Conservation (phyloP, 2,797 vertebrate genomes). For the Ceryle rudis region DNA sequence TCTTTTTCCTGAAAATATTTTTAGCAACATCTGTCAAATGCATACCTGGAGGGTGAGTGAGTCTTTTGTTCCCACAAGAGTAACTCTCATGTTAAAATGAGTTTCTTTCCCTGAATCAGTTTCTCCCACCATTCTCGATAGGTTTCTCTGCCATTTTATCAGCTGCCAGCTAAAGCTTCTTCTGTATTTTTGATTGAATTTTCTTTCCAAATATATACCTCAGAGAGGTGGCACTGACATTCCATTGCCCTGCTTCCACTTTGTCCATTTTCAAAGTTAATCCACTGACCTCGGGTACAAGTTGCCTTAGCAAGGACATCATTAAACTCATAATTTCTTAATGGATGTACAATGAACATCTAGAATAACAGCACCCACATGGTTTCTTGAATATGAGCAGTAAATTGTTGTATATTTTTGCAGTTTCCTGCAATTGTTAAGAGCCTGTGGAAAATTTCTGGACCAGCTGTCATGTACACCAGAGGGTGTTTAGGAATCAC, state of each 20-base stretch:
- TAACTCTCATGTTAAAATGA: constrained; percentile 31
- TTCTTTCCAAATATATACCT: neutral
- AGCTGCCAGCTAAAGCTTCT: constrained; percentile 24
- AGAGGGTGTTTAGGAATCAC: neutral
- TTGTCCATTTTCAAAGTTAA: constrained; percentile 31
- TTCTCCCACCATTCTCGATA: constrained; percentile 18
- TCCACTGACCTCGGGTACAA: constrained; percentile 18
- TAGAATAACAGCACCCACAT: neutral
- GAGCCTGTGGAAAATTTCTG: neutral
- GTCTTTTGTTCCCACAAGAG: constrained; percentile 44
- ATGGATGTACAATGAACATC: neutral
- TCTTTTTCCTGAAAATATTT: constrained; percentile 14
- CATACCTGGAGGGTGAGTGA: constrained; percentile 8
- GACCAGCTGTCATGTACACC: neutral
- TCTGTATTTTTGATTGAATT: constrained; percentile 44
- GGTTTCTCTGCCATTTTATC: constrained; percentile 23
- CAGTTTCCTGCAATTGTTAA: neutral
- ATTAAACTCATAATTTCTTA: constrained; percentile 23
- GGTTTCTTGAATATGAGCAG: neutral
- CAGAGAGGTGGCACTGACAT: neutral
- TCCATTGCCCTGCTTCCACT: constrained; percentile 8
- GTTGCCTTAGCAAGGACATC: constrained; percentile 30
- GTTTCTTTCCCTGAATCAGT: neutral
- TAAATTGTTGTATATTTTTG: neutral
- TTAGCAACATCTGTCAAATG: constrained; percentile 51